phyloP scores from a whole-genome alignment of 2,797 vertebrate species.

The Podarcis lilfordi region DNA sequence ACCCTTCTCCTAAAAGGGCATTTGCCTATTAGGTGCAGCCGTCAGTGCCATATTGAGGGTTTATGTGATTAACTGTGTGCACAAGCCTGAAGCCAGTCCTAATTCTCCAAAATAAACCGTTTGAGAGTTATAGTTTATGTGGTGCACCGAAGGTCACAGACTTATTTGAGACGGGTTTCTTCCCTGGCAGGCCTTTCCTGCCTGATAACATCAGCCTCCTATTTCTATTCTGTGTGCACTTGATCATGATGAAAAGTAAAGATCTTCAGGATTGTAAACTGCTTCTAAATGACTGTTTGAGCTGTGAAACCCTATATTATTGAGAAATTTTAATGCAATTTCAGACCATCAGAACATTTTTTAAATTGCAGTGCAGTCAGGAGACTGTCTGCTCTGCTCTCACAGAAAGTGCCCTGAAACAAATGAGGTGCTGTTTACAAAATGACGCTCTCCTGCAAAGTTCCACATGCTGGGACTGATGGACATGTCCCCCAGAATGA shows the following conservation, averaged over 20 bases:
- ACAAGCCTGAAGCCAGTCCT: not conserved
- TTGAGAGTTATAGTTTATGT: not conserved
- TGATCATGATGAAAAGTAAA: conserved; percentile 48
- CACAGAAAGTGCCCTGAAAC: conserved; percentile 27
- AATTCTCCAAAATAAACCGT: not conserved
- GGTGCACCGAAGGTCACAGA: not conserved
- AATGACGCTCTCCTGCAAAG: conserved; percentile 40
- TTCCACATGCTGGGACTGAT: conserved; percentile 43
- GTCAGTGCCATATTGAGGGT: not conserved
- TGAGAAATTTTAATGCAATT: conserved; percentile 60
- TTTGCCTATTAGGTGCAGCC: not conserved
- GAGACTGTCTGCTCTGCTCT: conserved; percentile 33
- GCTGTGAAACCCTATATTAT: conserved; percentile 38
- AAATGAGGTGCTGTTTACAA: not conserved
- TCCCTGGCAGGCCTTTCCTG: not conserved
- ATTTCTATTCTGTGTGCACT: not conserved
- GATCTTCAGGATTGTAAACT: conserved; percentile 51
- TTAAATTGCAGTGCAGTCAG: conserved; percentile 34
- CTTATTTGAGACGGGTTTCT: not conserved
- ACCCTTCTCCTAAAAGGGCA: not conserved
- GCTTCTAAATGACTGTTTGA: conserved; percentile 59
- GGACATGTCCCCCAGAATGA: conserved; percentile 61
- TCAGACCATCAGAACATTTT: conserved; percentile 54
- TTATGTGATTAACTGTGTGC: not conserved
- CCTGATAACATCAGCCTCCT: not conserved